A percentile compares a stretch with the other conserved stretches of the same genome.
Conservation (phyloP, 2,888 invertebrate species). For the Dermolepida albohirtum region DNA sequence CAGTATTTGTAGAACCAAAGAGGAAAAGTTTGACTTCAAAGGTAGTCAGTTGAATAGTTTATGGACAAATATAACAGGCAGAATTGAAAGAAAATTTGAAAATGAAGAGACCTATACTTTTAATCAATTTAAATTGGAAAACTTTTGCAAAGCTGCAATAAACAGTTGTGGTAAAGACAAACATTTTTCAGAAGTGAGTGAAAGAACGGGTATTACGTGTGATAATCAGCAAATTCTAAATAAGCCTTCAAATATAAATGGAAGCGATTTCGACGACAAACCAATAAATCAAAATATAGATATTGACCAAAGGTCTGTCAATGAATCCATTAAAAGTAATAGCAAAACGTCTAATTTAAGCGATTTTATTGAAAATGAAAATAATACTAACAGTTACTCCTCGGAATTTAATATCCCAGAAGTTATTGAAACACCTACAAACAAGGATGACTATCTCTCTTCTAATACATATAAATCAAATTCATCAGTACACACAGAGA, state of each 20-base stretch:
- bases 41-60: constrained; percentile 65
- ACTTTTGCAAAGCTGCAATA: constrained; percentile 39
- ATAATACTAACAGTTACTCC: constrained; percentile 34
- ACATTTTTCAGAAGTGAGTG: not conserved
- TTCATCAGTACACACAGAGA: constrained; percentile 7
- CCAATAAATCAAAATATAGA: not conserved
- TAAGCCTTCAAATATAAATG: not conserved
- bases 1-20: constrained; percentile 33
- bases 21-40: constrained; percentile 52
- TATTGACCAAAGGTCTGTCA: not conserved
- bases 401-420: constrained; percentile 40
- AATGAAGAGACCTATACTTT: constrained; percentile 53
- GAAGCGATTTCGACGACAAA: not conserved
- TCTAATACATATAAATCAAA: constrained; percentile 13
- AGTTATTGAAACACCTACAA: constrained; percentile 13
- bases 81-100: constrained; percentile 62
- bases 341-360: constrained; percentile 13
- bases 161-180: constrained; percentile 12
- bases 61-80: constrained; percentile 65
- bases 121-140: constrained; percentile 34
- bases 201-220: constrained; percentile 1
- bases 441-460: constrained; percentile 11
- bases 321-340: not conserved
- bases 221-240: not conserved
- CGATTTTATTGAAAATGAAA: constrained; percentile 8